phyloP scores from a whole-genome alignment of 1,140 invertebrate species.

The Drosophila triauraria region DNA sequence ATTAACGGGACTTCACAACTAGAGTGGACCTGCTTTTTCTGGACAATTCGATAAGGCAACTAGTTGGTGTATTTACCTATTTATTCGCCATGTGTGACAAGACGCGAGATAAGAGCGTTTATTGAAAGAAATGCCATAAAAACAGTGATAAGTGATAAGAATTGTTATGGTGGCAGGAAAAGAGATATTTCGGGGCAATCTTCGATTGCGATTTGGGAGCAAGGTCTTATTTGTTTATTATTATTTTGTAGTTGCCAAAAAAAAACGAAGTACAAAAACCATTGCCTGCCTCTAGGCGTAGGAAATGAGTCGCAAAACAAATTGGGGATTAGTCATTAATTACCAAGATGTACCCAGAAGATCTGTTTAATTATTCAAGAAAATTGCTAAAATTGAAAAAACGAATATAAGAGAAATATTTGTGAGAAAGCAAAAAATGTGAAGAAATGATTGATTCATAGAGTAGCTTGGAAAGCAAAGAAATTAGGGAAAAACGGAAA shows the following conservation, averaged over 20 bases:
- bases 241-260: slow-evolving; percentile 17
- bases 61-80: slow-evolving; percentile 10
- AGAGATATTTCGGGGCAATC: slow-evolving; percentile 32
- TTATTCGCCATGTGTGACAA: slow-evolving; percentile 11
- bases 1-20: slow-evolving; percentile 20
- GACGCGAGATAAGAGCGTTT: slow-evolving; percentile 14
- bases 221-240: slow-evolving; percentile 43
- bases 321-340: neutral
- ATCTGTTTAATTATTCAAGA: neutral
- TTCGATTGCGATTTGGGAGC: slow-evolving; percentile 29
- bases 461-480: neutral
- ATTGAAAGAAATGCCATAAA: slow-evolving; percentile 37
- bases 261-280: neutral
- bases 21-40: slow-evolving; percentile 24
- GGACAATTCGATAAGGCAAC: slow-evolving; percentile 11
- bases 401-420: too few species aligned
- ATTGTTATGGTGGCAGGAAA: slow-evolving; percentile 41
- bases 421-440: neutral
- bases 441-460: neutral
- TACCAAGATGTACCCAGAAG: neutral
- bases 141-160: slow-evolving; percentile 26
- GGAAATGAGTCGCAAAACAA: neutral
- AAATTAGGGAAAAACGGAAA: neutral
- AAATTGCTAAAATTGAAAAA: too few species aligned
- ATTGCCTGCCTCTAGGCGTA: slow-evolving; percentile 26